A percentile compares a stretch with the other conserved stretches of the same genome.
Evolutionary conservation across 2,797 vertebrate genomes (phyloP).

Genomic region (Mus caroli): DNA sequence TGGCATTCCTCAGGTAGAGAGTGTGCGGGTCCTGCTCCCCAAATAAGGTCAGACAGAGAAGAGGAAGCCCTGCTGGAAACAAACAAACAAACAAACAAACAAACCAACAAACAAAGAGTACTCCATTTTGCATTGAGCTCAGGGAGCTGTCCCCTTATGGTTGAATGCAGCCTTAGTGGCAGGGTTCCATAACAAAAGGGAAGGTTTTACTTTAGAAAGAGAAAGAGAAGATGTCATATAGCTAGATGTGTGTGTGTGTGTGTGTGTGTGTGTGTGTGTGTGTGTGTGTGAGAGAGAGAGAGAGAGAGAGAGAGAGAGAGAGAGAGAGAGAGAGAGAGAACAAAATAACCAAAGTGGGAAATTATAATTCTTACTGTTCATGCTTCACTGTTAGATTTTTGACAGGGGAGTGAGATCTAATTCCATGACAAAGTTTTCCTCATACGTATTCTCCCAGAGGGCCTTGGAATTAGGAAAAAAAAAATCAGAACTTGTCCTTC

Average conservation of each 20-base stretch:
- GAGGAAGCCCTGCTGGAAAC: not conserved
- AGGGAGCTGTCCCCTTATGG: not conserved
- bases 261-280: too few species aligned
- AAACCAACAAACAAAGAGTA: not conserved
- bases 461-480: slow-evolving; percentile 49
- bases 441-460: not conserved
- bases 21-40: not conserved
- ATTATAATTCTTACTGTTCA: slow-evolving; percentile 35
- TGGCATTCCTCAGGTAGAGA: not conserved
- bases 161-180: not conserved
- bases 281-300: too few species aligned
- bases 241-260: too few species aligned
- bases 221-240: not conserved
- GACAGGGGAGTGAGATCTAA: not conserved
- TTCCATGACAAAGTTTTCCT: slow-evolving; percentile 27
- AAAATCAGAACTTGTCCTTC: not conserved
- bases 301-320: not conserved
- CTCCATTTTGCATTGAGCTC: not conserved
- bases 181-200: not conserved
- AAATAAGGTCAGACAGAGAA: not conserved
- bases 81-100: not conserved
- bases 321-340: not conserved
- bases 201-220: not conserved
- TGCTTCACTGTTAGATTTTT: not conserved
- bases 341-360: not conserved